phyloP scores from a whole-genome alignment of 2,888 invertebrate species.

The Helobdella robusta region DNA sequence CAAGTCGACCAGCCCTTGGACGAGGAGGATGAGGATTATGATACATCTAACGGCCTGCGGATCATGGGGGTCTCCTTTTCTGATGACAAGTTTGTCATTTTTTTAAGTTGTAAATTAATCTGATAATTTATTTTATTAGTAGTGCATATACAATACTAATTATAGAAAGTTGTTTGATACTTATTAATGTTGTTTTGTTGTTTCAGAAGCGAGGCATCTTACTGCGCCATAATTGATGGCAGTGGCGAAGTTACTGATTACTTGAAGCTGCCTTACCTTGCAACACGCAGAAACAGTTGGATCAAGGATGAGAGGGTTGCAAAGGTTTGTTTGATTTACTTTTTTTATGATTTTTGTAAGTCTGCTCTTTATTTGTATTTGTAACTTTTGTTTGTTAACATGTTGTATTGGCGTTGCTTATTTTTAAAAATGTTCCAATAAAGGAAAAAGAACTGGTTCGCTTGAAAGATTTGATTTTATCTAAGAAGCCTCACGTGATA shows the following conservation, averaged over 20 bases:
- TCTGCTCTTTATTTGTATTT: too few species aligned
- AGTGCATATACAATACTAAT: too few species aligned
- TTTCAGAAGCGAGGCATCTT: constrained; percentile 59
- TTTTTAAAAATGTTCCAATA: constrained; percentile 9
- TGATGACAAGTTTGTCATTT: constrained; percentile 37
- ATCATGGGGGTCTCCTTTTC: constrained; percentile 74
- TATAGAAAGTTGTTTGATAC: too few species aligned
- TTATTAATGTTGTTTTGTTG: neutral
- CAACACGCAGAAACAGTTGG: constrained; percentile 69
- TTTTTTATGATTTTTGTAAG: too few species aligned
- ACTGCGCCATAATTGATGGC: constrained; percentile 73
- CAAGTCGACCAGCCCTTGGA: constrained; percentile 62
- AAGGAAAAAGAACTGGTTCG: constrained; percentile 56
- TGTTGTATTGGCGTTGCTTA: too few species aligned
- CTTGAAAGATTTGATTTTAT: constrained; percentile 69
- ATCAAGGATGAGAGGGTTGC: constrained; percentile 60
- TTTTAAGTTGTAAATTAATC: too few species aligned
- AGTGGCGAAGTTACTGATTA: constrained; percentile 89
- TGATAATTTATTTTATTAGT: too few species aligned
- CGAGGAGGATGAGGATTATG: constrained; percentile 71
- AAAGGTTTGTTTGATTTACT: too few species aligned
- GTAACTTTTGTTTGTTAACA: too few species aligned
- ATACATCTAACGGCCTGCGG: constrained; percentile 68
- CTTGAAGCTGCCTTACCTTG: constrained; percentile 70
- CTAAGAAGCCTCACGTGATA: constrained; percentile 86